These are phyloP conservation scores for Heterocephalus glaber DNA, from an alignment of 2,113 vertebrate genomes.

Conservation along the genomic window DNA sequence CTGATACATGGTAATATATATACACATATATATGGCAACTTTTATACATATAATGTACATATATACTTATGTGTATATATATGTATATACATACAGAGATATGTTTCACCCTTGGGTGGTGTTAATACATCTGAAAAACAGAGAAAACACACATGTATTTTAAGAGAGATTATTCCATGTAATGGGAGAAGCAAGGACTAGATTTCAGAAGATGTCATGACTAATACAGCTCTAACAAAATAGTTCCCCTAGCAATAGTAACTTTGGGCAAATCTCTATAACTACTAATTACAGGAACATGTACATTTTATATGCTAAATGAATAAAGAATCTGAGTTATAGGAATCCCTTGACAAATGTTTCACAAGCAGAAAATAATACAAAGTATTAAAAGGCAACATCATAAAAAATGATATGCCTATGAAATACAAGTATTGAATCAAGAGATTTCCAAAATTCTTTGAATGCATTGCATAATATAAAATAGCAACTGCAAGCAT, in stretches of 20 bases:
- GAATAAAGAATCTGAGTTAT: neutral
- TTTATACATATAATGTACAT: no score
- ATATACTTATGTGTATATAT: neutral
- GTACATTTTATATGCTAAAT: neutral
- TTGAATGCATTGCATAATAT: neutral
- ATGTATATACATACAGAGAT: neutral
- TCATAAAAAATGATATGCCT: neutral
- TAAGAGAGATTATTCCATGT: neutral
- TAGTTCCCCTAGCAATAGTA: neutral
- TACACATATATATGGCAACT: accelerated
- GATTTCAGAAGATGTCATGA: neutral
- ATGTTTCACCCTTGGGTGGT: neutral
- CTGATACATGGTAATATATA: neutral
- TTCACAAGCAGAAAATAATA: slow-evolving; percentile 22
- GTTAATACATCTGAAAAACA: neutral
- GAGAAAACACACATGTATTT: neutral
- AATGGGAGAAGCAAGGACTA: neutral
- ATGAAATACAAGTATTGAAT: neutral
- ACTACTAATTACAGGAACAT: neutral
- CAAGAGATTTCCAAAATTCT: neutral
- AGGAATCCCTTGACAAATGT: neutral
- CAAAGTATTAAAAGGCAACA: neutral
- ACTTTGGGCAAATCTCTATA: neutral
- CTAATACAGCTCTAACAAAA: neutral
- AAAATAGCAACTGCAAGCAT: neutral